These are phyloP conservation scores for Macroglossus sobrinus DNA, from an alignment of 2,113 vertebrate genomes.

Conservation along the genomic window DNA sequence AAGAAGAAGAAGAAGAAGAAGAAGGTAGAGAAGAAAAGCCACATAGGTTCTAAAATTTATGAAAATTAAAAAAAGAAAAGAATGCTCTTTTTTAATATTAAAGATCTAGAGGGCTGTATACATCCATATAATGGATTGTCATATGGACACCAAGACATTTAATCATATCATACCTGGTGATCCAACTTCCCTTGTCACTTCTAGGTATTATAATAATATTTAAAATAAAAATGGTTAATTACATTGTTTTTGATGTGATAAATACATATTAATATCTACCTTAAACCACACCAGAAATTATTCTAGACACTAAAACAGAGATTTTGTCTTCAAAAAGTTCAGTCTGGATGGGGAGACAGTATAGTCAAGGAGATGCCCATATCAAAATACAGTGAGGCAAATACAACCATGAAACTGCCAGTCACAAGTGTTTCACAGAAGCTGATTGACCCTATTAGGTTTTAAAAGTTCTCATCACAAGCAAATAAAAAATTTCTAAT, in stretches of 20 bases:
- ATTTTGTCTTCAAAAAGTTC: not conserved
- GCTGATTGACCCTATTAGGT: not conserved
- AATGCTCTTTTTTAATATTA: not conserved
- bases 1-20: not conserved
- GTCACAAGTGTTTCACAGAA: not conserved
- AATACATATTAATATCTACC: not conserved
- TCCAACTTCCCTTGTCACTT: not conserved
- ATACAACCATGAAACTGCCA: not conserved
- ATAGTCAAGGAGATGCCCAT: not conserved
- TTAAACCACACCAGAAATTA: not conserved
- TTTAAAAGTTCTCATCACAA: not conserved
- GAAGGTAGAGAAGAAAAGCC: not conserved
- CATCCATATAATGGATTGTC: not conserved
- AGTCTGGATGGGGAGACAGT: not conserved
- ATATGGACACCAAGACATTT: not conserved
- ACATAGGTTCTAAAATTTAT: not conserved
- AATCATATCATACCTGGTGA: not conserved
- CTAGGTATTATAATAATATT: not conserved
- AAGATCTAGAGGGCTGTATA: not conserved
- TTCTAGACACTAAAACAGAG: not conserved
- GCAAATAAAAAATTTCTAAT: not conserved
- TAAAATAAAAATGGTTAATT: not conserved
- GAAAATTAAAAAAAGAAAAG: constrained; percentile 14
- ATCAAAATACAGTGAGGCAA: not conserved
- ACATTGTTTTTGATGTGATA: not conserved